Conservation (phyloP, 2,888 invertebrate species). For the Tridacna gigas region DNA sequence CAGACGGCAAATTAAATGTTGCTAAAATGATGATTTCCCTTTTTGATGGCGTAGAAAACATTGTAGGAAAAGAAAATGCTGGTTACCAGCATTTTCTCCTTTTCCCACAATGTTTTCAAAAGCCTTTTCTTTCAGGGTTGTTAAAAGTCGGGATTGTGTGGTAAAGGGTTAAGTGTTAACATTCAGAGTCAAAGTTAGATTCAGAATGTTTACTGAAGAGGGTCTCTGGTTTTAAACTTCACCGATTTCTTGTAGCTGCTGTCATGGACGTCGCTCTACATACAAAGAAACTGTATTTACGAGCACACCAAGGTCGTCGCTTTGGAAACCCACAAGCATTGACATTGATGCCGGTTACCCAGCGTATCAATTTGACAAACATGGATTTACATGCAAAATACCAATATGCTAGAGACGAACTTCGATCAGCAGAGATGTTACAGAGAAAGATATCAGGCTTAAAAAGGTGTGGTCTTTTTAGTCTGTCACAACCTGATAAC, state of each 20-base stretch:
- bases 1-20: no score
- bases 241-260: constrained; percentile 40
- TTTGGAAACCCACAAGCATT: neutral
- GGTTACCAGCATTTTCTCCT: neutral
- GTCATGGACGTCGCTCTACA: constrained; percentile 62
- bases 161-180: neutral
- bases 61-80: neutral
- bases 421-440: constrained; percentile 5
- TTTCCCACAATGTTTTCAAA: neutral
- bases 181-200: neutral
- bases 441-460: constrained; percentile 17
- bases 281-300: constrained; percentile 67
- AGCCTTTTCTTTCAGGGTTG: neutral
- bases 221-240: no score
- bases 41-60: no score
- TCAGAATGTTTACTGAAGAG: no score
- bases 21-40: no score
- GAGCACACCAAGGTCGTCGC: constrained; percentile 59
- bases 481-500: no score
- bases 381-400: constrained; percentile 19
- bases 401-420: constrained; percentile 14
- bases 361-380: neutral
- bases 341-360: neutral
- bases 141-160: no score
- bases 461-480: constrained; percentile 8